phyloP scores from a whole-genome alignment of 2,113 vertebrate genomes.

The Dasyprocta punctata region DNA sequence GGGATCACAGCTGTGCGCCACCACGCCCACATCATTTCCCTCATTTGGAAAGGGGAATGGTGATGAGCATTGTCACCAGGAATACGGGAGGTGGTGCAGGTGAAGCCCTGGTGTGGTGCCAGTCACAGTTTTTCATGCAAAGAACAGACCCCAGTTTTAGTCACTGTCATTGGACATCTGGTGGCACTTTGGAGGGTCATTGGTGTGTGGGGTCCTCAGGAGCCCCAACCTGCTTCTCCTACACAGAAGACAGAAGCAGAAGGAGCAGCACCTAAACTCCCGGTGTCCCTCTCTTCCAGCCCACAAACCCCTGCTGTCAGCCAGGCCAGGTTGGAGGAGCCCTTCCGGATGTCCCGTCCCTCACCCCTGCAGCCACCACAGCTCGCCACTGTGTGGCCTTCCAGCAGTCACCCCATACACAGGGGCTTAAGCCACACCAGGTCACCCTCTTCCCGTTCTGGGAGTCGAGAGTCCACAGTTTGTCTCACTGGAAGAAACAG shows the following conservation, averaged over 20 bases:
- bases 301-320: not conserved
- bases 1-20: not conserved
- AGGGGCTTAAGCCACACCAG: not conserved
- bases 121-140: not conserved
- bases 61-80: not conserved
- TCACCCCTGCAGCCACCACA: not conserved
- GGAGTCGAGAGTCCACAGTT: not conserved
- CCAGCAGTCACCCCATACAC: not conserved
- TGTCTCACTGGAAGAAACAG: not conserved
- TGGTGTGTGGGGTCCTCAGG: not conserved
- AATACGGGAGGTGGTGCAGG: not conserved
- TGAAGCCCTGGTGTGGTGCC: not conserved
- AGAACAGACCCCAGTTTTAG: fast-evolving
- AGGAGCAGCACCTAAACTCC: not conserved
- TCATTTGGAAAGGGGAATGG: not conserved
- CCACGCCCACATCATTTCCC: not conserved
- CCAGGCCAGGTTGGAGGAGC: not conserved
- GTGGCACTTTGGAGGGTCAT: not conserved
- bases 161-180: fast-evolving
- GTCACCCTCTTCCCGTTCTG: not conserved
- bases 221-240: not conserved
- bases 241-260: not conserved
- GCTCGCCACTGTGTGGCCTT: not conserved
- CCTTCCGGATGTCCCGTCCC: not conserved
- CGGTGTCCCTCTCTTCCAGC: not conserved